These are phyloP conservation scores for Hylaeus anthracinus DNA, from an alignment of 1,140 invertebrate species.

Conservation along the genomic window DNA sequence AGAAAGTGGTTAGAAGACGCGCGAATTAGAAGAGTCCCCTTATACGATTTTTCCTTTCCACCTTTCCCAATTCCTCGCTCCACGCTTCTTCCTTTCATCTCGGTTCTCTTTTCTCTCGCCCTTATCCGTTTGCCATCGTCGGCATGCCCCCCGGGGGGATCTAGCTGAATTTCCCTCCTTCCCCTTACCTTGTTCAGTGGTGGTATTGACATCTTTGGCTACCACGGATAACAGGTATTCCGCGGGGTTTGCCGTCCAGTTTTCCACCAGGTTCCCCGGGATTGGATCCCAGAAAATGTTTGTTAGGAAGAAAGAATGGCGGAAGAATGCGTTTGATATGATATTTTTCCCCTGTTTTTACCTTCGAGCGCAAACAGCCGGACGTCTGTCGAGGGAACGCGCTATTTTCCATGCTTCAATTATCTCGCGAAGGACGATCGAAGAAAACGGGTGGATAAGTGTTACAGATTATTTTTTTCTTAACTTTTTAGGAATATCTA, in stretches of 20 bases:
- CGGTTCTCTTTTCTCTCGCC: not conserved
- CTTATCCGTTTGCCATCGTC: not conserved
- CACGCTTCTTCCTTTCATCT: not conserved
- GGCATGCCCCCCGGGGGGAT: not conserved
- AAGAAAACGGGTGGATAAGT: too few relatives aligned
- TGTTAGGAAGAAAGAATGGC: constrained; percentile 3
- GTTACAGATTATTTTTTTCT: too few relatives aligned
- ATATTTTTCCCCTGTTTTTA: not conserved
- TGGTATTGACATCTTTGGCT: constrained; percentile 31
- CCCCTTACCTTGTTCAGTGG: not conserved
- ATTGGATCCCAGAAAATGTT: constrained; percentile 35
- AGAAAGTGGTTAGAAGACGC: constrained; percentile 59
- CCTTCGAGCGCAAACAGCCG: too few relatives aligned
- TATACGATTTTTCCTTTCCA: constrained; percentile 11
- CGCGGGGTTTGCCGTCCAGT: constrained; percentile 34
- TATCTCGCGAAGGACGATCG: too few relatives aligned
- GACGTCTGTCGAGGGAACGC: not conserved
- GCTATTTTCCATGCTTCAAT: not conserved
- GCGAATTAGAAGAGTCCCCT: constrained; percentile 54
- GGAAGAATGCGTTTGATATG: constrained; percentile 7
- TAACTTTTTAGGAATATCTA: too few relatives aligned
- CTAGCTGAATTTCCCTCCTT: constrained; percentile 3
- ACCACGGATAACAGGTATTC: constrained; percentile 40
- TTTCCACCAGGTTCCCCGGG: constrained; percentile 8
- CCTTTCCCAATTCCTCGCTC: not conserved